Base-by-base conservation (phyloP, 2,113 vertebrate species). In the Cryptomyrus ogoouensis region DNA sequence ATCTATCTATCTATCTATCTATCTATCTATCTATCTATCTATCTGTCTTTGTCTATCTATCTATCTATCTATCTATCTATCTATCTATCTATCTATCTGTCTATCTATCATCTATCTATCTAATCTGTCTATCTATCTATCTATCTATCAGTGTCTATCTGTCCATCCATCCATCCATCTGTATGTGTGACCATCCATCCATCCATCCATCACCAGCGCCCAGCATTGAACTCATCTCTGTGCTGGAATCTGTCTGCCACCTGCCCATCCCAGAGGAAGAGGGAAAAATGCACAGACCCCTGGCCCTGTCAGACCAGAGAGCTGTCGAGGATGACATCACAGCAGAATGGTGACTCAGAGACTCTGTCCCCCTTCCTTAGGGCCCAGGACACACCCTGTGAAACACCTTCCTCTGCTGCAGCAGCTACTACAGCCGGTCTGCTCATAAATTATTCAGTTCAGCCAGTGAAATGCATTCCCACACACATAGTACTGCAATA, bases 231-330 rank as follows among this genome's bases (percentile, higher is more conserved):
- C 31, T 77, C 12, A 77, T 77, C 4, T 31, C 70, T 17, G 12
- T 77, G 70, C 70, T 39, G 70, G 70, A 77, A 77, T 77, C 70
- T 77, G 27, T 77, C 70, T 77, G 70, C 70, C 70, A 77, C 70
- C 31, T 39, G 5, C 31, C 27, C 35, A 39, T 77, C 31, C 13
- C 70, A 77, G 31, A 77, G 12, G 13, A 39, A 39, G 27, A 31
- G 66, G 66, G 12, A 17, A 13, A 39, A 39, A 39, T 39, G 21
- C 70, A 77, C 31, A 39, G 70, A 77, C 3, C 13, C 4, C 31
- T 17, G 12, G 12, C 70, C 13, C 70, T 6, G 12, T 77, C 35
- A 77, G 70, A 39, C 12, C 70, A 3, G 31, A 66, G 8, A 3
- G 62, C n/a, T 27, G 8, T 66, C 9, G 24, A 66, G 62, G n/a